A percentile compares a stretch with the other conserved stretches of the same genome.
phyloP scores from a whole-genome alignment of 2,797 vertebrate genomes.

The Fundulus diaphanus region DNA sequence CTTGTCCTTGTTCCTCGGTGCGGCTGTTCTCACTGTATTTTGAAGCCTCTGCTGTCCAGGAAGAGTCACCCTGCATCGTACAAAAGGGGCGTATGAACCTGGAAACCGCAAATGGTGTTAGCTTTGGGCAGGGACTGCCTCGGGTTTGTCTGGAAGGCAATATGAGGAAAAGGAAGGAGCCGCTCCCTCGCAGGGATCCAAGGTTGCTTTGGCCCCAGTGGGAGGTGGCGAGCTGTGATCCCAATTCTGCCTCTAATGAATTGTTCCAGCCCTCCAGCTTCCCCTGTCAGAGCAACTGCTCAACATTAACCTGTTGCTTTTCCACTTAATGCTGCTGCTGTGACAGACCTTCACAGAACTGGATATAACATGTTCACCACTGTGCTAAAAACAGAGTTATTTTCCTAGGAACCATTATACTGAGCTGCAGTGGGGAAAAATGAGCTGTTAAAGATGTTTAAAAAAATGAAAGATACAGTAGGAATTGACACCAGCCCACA shows the following conservation, averaged over 20 bases:
- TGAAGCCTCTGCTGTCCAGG: constrained; percentile 13
- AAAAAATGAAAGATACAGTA: too few species aligned
- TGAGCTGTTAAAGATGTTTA: too few species aligned
- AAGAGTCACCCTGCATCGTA: background rate
- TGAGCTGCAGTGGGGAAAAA: background rate
- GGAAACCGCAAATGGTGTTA: constrained; percentile 20
- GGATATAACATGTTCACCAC: background rate
- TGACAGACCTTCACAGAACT: constrained; percentile 16
- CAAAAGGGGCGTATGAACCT: constrained; percentile 26
- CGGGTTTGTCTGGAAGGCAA: constrained; percentile 43
- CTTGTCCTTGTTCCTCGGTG: constrained; percentile 2
- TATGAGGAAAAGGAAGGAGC: constrained; percentile 30
- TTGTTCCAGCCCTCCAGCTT: constrained; percentile 30
- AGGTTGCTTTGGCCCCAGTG: constrained; percentile 29
- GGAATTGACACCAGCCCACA: background rate
- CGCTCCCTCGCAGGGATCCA: constrained; percentile 20
- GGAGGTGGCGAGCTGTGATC: constrained; percentile 24
- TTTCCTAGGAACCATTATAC: background rate
- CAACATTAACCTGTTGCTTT: constrained; percentile 20
- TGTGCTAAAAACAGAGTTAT: constrained; percentile 13
- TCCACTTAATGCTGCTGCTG: background rate
- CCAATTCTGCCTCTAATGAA: constrained; percentile 25
- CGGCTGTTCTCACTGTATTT: constrained; percentile 4
- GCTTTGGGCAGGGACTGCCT: constrained; percentile 28
- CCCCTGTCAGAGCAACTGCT: constrained; percentile 28